phyloP scores from a whole-genome alignment of 2,888 invertebrate species.

The Meteorus colon region DNA sequence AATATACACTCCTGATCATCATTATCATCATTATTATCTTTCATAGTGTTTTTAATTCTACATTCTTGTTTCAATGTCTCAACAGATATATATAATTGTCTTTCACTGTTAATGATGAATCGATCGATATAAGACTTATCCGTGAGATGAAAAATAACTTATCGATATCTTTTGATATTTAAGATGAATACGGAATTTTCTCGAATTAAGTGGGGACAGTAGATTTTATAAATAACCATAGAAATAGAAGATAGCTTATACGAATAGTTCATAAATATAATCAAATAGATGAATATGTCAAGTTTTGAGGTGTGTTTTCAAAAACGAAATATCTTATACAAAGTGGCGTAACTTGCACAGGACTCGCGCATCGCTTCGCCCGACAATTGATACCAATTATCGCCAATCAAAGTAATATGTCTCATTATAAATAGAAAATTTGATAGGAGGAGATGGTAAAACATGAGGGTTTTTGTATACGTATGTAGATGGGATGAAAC shows the following conservation, averaged over 20 bases:
- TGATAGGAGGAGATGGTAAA: not conserved
- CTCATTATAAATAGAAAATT: constrained; percentile 61
- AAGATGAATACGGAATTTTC: too few species aligned
- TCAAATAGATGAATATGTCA: constrained; percentile 62
- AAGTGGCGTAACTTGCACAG: constrained; percentile 68
- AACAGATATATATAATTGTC: not conserved
- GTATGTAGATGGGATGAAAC: constrained; percentile 52
- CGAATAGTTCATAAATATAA: constrained; percentile 64
- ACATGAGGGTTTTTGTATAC: not conserved
- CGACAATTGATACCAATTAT: constrained; percentile 73
- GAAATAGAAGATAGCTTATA: constrained; percentile 56
- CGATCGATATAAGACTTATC: constrained; percentile 24
- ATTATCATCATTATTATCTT: constrained; percentile 11
- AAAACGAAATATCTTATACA: constrained; percentile 66
- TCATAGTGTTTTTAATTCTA: not conserved
- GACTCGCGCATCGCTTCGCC: constrained; percentile 62
- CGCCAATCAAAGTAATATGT: constrained; percentile 71
- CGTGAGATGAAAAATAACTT: not conserved
- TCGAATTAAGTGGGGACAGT: not conserved
- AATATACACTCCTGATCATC: constrained; percentile 10
- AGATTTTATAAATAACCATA: not conserved
- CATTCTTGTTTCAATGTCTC: too few species aligned
- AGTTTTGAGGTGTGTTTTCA: constrained; percentile 65
- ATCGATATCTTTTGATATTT: too few species aligned
- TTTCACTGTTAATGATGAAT: not conserved